phyloP scores from a whole-genome alignment of 2,797 vertebrate species.

The Tadarida brasiliensis region DNA sequence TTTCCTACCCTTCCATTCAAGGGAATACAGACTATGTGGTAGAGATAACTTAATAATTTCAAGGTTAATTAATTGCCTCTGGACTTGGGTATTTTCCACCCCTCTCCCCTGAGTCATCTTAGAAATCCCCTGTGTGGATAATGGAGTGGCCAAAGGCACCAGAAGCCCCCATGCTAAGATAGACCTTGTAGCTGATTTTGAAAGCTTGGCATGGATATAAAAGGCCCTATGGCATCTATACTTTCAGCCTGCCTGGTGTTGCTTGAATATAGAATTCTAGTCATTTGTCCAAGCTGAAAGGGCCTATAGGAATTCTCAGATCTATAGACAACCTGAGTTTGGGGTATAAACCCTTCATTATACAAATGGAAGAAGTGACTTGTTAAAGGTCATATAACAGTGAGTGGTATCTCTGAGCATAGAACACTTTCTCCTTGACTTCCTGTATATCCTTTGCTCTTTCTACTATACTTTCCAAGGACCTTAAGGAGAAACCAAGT shows the following conservation, averaged over 20 bases:
- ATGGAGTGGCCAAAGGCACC: neutral
- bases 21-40: neutral
- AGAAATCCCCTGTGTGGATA: neutral
- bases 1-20: conserved; percentile 73
- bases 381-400: neutral
- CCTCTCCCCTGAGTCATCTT: neutral
- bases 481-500: neutral
- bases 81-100: neutral
- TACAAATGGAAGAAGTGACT: neutral
- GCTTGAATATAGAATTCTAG: conserved; percentile 15
- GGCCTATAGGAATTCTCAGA: neutral
- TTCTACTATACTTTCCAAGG: conserved; percentile 19
- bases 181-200: neutral
- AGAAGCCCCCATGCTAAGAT: neutral
- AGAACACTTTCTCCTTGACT: conserved; percentile 13
- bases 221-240: neutral
- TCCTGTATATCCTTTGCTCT: conserved; percentile 30
- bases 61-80: conserved; percentile 41
- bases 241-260: conserved; percentile 5
- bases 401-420: neutral
- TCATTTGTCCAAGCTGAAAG: conserved; percentile 10
- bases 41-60: neutral
- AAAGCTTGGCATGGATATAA: neutral
- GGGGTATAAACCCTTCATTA: neutral
- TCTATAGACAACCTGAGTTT: neutral